These are phyloP conservation scores for Andrena camellia DNA, from an alignment of 2,888 invertebrate species.

Conservation along the genomic window DNA sequence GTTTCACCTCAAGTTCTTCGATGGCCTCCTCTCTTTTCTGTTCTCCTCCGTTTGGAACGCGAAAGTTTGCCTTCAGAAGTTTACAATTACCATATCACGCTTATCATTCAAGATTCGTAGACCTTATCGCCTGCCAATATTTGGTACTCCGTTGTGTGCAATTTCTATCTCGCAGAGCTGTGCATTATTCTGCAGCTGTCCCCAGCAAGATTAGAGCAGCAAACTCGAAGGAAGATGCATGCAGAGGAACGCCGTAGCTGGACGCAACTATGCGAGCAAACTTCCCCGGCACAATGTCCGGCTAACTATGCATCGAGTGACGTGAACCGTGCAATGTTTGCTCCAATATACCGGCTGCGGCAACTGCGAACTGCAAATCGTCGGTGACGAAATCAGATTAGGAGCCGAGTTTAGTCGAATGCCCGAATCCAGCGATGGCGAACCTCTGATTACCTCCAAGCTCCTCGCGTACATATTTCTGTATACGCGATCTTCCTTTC, in stretches of 20 bases:
- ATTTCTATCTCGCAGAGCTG: neutral
- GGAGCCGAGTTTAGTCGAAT: conserved; percentile 26
- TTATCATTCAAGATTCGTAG: no score
- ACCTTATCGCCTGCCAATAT: no score
- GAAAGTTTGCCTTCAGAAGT: no score
- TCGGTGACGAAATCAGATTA: conserved; percentile 55
- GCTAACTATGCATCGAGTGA: conserved; percentile 48
- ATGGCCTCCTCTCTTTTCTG: neutral
- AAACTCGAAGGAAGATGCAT: conserved; percentile 49
- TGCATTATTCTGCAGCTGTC: conserved; percentile 24
- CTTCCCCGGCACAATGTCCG: conserved; percentile 52
- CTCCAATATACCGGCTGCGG: conserved; percentile 18
- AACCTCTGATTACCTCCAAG: conserved; percentile 1
- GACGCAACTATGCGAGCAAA: conserved; percentile 52
- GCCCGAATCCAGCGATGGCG: neutral
- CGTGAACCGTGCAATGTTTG: conserved; percentile 56
- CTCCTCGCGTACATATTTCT: conserved; percentile 1
- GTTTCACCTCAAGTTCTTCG: neutral
- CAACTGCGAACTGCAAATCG: conserved; percentile 47
- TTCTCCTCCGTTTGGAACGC: neutral
- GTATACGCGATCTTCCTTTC: neutral
- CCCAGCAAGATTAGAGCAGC: conserved; percentile 34
- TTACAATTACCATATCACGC: no score
- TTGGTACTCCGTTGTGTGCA: no score
- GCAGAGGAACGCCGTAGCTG: conserved; percentile 11